A percentile compares a stretch with the other conserved stretches of the same genome.
phyloP scores from a whole-genome alignment of 2,888 invertebrate species.

The Pristionchus exspectatus region DNA sequence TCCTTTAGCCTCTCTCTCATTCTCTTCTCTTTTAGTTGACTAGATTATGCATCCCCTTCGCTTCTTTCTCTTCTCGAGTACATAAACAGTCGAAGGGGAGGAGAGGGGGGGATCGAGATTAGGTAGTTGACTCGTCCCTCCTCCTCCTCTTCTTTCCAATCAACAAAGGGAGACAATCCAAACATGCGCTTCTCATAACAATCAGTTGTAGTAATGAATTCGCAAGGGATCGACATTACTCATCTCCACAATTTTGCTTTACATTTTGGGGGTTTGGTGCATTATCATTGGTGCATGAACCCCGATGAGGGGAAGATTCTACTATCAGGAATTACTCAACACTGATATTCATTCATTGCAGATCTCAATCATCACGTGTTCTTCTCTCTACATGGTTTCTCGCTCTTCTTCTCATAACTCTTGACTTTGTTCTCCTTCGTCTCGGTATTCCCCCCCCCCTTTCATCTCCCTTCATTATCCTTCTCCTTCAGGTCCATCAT shows the following conservation, averaged over 20 bases:
- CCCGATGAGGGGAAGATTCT: no score
- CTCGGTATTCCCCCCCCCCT: constrained; percentile 55
- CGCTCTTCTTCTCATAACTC: constrained; percentile 60
- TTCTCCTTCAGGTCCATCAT: constrained; percentile 7
- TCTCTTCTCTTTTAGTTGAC: constrained; percentile 44
- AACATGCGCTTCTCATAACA: constrained; percentile 7
- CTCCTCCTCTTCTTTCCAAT: neutral
- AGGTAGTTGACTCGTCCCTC: constrained; percentile 1
- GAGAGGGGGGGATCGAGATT: constrained; percentile 18
- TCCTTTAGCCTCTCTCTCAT: constrained; percentile 3
- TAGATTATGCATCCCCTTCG: constrained; percentile 38
- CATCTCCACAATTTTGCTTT: neutral
- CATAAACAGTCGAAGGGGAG: constrained; percentile 23
- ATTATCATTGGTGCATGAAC: no score
- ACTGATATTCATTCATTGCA: neutral
- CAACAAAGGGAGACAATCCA: constrained; percentile 42
- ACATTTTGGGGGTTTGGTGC: no score
- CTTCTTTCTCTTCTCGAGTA: constrained; percentile 42
- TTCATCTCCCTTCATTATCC: neutral
- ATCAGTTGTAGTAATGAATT: neutral
- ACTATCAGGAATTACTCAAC: no score
- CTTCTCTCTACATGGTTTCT: constrained; percentile 66
- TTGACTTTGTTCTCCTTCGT: constrained; percentile 63
- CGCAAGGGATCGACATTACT: neutral
- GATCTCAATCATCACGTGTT: constrained; percentile 64